These are phyloP conservation scores for Sander lucioperca DNA, from an alignment of 2,113 vertebrate species.

Conservation along the genomic window DNA sequence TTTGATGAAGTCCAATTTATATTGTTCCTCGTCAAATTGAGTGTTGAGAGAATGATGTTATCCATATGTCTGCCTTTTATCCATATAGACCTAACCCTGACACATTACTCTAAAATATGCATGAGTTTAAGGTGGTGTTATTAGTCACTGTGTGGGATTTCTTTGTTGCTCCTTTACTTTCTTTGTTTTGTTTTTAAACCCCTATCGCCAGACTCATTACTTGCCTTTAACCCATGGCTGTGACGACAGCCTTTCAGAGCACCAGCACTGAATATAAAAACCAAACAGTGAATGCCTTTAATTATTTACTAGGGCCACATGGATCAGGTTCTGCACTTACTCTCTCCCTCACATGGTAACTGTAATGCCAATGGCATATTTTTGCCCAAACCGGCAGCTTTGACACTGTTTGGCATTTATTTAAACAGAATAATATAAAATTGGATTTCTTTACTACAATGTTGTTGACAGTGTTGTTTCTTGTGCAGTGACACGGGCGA, in stretches of 20 bases:
- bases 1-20: not conserved
- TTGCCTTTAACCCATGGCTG: slow-evolving; percentile 18
- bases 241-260: slow-evolving; percentile 21
- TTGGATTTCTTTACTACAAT: not conserved
- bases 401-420: not conserved
- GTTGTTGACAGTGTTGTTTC: not conserved
- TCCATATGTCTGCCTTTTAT: not conserved
- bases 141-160: slow-evolving; percentile 11
- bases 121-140: slow-evolving; percentile 13
- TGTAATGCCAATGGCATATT: not conserved
- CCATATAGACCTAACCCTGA: not conserved
- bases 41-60: not conserved
- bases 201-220: slow-evolving; percentile 24
- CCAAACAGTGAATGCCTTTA: slow-evolving; percentile 48
- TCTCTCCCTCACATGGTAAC: slow-evolving; percentile 11
- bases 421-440: not conserved
- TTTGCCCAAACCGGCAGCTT: slow-evolving; percentile 2
- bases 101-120: slow-evolving; percentile 26
- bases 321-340: slow-evolving; percentile 53
- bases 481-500: not conserved
- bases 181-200: slow-evolving; percentile 32
- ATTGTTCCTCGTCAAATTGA: not conserved
- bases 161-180: slow-evolving; percentile 15
- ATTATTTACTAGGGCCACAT: slow-evolving; percentile 62
- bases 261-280: slow-evolving; percentile 19